Base-by-base conservation (phyloP, 2,797 vertebrate genomes). In the Glyptemys insculpta region DNA sequence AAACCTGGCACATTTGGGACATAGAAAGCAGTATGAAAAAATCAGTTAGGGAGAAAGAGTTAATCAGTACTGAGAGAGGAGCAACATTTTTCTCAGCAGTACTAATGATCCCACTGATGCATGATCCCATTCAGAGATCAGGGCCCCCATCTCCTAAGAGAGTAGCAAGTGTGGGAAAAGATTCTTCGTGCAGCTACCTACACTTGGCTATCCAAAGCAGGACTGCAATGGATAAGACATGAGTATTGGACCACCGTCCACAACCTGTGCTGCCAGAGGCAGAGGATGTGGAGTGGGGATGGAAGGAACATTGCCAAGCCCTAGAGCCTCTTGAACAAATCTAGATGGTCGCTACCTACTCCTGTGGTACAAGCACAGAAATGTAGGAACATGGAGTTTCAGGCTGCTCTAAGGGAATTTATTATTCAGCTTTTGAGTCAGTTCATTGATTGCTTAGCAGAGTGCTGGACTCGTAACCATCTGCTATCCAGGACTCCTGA, bases 311-410 rank as follows among this genome's bases (percentile, higher is more conserved):
- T 8, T 83, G 81, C 5, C 1, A 65, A 91, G 65, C 84, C 6
- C 25, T 62, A 8, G 5, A 1, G 54, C 23, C 62, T 44, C 8
- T n/a, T 72, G 62, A 34, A 12, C 12, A 11, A 88, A 50, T 27
- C 79, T 25, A 44, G 86, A 44, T 53, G 50, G 25, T 0, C 0
- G 0, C 18, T 7, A 72, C 29, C 5, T 7, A 15, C 31, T 8
- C 5, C 80, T 8, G 7, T 2, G 8, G 79, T 56, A 82, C 31
- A 76, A 12, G 12, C 31, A 72, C 2, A 56, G 76, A 16, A 34
- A 65, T n/a, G 31, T 29, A 62, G 59, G 14, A 62, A 62, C 29
- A 15, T 12, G 16, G 62, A 18, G 15, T 59, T 57, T 29, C 25
- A 9, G 25, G 56, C 27, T 57, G 56, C 3, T 57, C 57, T 15